Evolutionary conservation across 2,113 vertebrate genomes (phyloP).

Genomic region (Corydoras maculifer): DNA sequence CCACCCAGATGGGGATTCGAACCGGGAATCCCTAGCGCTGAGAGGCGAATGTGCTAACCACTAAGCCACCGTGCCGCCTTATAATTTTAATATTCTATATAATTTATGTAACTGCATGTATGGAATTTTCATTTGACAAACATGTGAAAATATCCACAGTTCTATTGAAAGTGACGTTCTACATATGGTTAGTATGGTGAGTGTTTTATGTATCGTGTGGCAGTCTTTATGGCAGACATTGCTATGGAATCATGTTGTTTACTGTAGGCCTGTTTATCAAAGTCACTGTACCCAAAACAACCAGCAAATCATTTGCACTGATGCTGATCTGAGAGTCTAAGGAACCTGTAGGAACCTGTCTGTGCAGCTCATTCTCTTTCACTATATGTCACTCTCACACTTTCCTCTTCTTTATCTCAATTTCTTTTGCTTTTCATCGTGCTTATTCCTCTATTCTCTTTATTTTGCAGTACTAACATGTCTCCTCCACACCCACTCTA

Average conservation of each 20-base stretch:
- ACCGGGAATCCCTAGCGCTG: no score
- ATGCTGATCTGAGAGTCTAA: slow-evolving; percentile 17
- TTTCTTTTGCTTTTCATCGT: not conserved
- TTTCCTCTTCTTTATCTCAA: slow-evolving; percentile 1
- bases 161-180: no score
- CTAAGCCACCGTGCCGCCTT: no score
- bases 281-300: slow-evolving; percentile 18
- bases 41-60: no score
- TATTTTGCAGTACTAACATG: slow-evolving; percentile 2
- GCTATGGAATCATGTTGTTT: not conserved
- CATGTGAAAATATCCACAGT: no score
- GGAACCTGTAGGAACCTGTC: slow-evolving; percentile 41
- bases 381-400: not conserved
- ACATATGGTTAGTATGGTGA: no score
- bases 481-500: slow-evolving; percentile 2
- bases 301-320: slow-evolving; percentile 10
- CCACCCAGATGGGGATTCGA: no score
- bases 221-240: no score
- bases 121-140: no score
- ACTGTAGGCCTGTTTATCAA: not conserved
- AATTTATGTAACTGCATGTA: no score
- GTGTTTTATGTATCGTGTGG: no score
- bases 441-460: not conserved
- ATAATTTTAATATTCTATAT: no score
- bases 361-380: not conserved